Percentiles rank a stretch among this genome's conserved stretches.
Evolutionary conservation across 2,113 vertebrate species (phyloP).

Genomic region (Rhizomys pruinosus): DNA sequence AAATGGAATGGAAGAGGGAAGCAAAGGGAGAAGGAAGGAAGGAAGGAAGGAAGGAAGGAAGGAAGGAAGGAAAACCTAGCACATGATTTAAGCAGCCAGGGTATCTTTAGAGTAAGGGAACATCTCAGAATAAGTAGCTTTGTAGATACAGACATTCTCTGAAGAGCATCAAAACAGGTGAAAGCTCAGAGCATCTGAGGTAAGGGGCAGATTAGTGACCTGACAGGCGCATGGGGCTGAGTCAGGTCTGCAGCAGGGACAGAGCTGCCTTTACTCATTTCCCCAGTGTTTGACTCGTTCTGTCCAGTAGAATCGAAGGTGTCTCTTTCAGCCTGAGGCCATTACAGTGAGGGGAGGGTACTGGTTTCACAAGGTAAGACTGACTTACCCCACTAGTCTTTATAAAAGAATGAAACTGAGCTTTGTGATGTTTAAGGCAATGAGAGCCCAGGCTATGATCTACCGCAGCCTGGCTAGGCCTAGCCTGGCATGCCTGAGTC

Average conservation of each 20-base stretch:
- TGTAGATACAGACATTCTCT: background rate
- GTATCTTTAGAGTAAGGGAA: slow-evolving; percentile 28
- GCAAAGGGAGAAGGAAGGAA: background rate
- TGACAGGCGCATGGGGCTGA: background rate
- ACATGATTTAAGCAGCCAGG: slow-evolving; percentile 8
- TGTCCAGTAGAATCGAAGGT: background rate
- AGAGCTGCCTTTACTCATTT: background rate
- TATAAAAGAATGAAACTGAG: background rate
- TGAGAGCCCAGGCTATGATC: too few relatives aligned
- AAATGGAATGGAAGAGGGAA: background rate
- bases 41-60: too few relatives aligned
- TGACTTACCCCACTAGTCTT: background rate
- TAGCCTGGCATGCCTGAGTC: too few relatives aligned
- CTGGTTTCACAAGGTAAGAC: background rate
- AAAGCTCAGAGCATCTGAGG: background rate
- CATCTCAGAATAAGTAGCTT: background rate
- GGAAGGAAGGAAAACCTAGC: background rate
- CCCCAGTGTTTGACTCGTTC: background rate
- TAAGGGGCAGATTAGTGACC: background rate
- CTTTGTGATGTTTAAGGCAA: too few relatives aligned
- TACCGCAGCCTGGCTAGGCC: too few relatives aligned
- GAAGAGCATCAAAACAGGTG: background rate
- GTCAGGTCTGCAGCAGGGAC: background rate
- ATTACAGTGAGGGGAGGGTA: background rate
- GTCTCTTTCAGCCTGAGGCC: background rate